Evolutionary conservation across 2,797 vertebrate genomes (phyloP).

Genomic region (Lepus townsendii): DNA sequence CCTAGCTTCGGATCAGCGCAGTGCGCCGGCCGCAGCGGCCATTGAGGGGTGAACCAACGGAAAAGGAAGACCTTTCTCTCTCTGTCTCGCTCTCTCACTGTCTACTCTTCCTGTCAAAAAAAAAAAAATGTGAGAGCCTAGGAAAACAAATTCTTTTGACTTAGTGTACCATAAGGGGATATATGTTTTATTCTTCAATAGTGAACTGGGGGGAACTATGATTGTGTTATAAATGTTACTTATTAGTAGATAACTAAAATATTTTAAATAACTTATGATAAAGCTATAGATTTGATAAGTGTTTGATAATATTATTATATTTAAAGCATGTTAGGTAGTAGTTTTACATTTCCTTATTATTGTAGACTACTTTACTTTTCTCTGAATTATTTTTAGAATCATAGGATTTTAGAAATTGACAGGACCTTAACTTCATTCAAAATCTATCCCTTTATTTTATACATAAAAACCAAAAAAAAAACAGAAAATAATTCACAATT

Average conservation of each 20-base stretch:
- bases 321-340: conserved; percentile 8
- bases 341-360: conserved; percentile 27
- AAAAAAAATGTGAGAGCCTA: conserved; percentile 1
- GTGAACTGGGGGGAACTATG: neutral
- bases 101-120: too few species aligned
- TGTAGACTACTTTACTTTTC: conserved; percentile 35
- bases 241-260: conserved; percentile 19
- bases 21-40: too few species aligned
- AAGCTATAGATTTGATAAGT: neutral
- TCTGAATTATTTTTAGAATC: neutral
- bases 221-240: conserved; percentile 61
- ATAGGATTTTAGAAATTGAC: neutral
- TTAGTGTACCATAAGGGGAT: neutral
- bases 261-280: conserved; percentile 62
- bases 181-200: conserved; percentile 48
- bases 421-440: neutral
- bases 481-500: conserved; percentile 18
- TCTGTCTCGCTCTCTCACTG: too few species aligned
- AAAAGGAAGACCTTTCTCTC: too few species aligned
- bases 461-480: neutral
- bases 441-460: neutral
- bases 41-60: too few species aligned
- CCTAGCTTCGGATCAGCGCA: too few species aligned
- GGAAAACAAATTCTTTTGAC: conserved; percentile 62
- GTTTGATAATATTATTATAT: conserved; percentile 47